phyloP scores from a whole-genome alignment of 2,797 vertebrate genomes.

The Falco concolor region DNA sequence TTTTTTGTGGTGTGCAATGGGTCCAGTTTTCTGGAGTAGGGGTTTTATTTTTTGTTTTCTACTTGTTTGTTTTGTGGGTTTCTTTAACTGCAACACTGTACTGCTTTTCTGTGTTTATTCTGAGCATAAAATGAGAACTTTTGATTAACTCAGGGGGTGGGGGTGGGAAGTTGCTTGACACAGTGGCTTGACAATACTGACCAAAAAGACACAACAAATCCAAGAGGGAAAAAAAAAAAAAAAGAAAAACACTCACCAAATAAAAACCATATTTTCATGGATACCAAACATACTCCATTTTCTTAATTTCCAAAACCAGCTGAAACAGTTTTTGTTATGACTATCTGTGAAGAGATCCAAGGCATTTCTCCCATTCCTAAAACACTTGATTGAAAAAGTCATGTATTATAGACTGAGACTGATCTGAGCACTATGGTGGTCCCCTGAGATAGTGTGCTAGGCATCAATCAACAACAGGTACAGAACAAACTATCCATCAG shows the following conservation, averaged over 20 bases:
- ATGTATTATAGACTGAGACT: background rate
- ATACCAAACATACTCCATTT: background rate
- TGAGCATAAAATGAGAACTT: background rate
- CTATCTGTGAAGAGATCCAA: background rate
- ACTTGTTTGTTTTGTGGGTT: background rate
- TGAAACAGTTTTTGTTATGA: background rate
- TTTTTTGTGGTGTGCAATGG: background rate
- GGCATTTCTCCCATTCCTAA: background rate
- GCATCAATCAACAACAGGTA: background rate
- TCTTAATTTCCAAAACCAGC: background rate
- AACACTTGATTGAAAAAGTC: background rate
- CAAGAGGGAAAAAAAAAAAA: background rate
- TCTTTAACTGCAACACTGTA: background rate
- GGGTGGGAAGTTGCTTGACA: background rate
- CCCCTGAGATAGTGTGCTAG: background rate
- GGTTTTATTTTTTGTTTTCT: background rate
- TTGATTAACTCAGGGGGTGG: background rate
- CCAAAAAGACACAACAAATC: background rate
- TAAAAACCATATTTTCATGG: background rate
- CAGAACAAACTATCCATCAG: background rate
- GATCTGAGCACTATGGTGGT: background rate
- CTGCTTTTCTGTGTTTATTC: background rate
- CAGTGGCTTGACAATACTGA: background rate
- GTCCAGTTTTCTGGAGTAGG: background rate
- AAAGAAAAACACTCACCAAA: background rate